A percentile compares a stretch with the other conserved stretches of the same genome.
Conservation (phyloP, 35 echinoderm and acorn worm species). For the Lytechinus variegatus region DNA sequence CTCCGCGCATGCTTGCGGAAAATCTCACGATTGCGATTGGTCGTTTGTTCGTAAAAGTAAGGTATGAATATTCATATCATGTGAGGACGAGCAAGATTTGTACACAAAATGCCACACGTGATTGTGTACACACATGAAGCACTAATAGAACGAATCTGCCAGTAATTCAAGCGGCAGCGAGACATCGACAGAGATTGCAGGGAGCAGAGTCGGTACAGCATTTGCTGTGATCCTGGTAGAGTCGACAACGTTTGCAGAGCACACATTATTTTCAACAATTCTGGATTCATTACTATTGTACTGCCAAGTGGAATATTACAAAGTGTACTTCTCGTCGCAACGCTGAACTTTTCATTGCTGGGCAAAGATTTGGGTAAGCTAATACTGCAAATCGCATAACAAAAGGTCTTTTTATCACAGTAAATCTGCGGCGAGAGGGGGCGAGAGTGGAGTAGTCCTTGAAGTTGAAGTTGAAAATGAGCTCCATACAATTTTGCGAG, state of each 20-base stretch:
- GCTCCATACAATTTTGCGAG: neutral
- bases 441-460: neutral
- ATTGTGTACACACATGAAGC: neutral
- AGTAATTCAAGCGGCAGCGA: neutral
- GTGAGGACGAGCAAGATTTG: neutral
- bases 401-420: neutral
- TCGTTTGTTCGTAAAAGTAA: neutral
- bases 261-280: neutral
- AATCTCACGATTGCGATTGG: neutral
- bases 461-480: neutral
- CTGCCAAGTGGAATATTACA: conserved; percentile 1
- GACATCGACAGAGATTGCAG: neutral
- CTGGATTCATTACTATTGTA: conserved; percentile 19
- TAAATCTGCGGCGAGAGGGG: neutral
- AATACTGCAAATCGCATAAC: neutral
- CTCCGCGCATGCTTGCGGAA: neutral
- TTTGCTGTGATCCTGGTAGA: neutral
- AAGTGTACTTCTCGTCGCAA: neutral
- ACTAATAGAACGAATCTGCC: neutral
- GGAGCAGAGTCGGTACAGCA: neutral
- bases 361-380: neutral
- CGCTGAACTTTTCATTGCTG: neutral
- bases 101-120: neutral
- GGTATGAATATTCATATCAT: neutral
- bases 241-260: neutral